Evolutionary conservation across 2,888 invertebrate species (phyloP).

Genomic region (Tricholauxania praeusta): DNA sequence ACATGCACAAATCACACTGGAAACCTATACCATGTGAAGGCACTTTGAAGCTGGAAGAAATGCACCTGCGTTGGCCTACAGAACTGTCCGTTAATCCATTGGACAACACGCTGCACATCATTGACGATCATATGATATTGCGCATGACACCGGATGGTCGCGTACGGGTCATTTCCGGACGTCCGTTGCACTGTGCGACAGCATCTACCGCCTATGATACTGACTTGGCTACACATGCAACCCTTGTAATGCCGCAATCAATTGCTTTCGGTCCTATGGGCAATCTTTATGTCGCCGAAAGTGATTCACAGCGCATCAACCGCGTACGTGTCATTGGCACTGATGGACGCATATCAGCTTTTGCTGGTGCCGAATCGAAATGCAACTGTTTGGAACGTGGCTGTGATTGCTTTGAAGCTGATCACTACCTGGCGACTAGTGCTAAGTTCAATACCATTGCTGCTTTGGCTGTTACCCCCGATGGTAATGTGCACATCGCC

Average conservation of each 20-base stretch:
- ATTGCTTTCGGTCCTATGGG: slow-evolving; percentile 94
- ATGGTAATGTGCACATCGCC: slow-evolving; percentile 94
- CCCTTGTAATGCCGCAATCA: slow-evolving; percentile 92
- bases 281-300: slow-evolving; percentile 93
- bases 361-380: slow-evolving; percentile 93
- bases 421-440: slow-evolving; percentile 90
- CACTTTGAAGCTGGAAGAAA: slow-evolving; percentile 90
- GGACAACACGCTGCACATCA: slow-evolving; percentile 94
- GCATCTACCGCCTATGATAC: slow-evolving; percentile 83
- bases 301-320: slow-evolving; percentile 94
- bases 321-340: slow-evolving; percentile 91
- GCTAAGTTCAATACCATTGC: slow-evolving; percentile 95
- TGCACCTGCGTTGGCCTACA: slow-evolving; percentile 96
- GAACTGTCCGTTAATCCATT: slow-evolving; percentile 94
- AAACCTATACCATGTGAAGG: slow-evolving; percentile 94
- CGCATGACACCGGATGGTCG: slow-evolving; percentile 92
- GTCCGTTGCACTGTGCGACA: slow-evolving; percentile 92
- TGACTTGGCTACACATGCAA: slow-evolving; percentile 91
- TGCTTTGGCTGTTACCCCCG: slow-evolving; percentile 92
- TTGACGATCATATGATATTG: slow-evolving; percentile 95
- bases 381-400: slow-evolving; percentile 93
- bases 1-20: slow-evolving; percentile 94
- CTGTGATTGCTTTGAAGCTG: slow-evolving; percentile 93
- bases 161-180: slow-evolving; percentile 92
- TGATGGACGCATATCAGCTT: slow-evolving; percentile 92